A percentile compares a stretch with the other conserved stretches of the same genome.
Conservation (phyloP, 2,113 vertebrate species). For the Engystomops pustulosus region DNA sequence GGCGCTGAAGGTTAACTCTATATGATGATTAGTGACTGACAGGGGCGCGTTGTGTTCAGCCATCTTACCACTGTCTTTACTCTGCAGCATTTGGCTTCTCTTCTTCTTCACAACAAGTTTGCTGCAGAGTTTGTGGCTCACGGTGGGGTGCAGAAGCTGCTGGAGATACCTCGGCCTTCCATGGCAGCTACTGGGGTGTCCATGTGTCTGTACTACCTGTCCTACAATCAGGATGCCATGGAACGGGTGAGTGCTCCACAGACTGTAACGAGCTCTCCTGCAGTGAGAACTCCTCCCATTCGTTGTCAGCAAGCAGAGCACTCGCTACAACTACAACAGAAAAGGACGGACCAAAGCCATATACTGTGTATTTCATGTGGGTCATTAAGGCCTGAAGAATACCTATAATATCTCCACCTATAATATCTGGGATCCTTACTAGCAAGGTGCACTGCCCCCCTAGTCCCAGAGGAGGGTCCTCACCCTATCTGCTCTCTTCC, state of each 20-base stretch:
- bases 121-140: slow-evolving; percentile 98
- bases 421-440: too few species aligned
- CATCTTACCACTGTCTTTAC: not conserved
- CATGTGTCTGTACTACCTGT: slow-evolving; percentile 96
- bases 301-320: not conserved
- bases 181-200: slow-evolving; percentile 99
- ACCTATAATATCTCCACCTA: too few species aligned
- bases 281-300: not conserved
- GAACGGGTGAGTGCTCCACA: slow-evolving; percentile 82
- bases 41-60: not conserved
- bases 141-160: slow-evolving; percentile 94
- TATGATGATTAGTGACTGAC: too few species aligned
- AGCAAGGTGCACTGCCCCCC: too few species aligned
- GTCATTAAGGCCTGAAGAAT: too few species aligned
- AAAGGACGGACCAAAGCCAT: too few species aligned
- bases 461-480: too few species aligned
- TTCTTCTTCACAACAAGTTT: slow-evolving; percentile 98
- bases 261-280: not conserved
- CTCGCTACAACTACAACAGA: not conserved
- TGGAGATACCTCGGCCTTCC: slow-evolving; percentile 96
- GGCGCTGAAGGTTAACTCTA: slow-evolving; percentile 88
- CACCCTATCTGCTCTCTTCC: slow-evolving; percentile 24
- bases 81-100: slow-evolving; percentile 91
- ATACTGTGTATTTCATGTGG: too few species aligned
- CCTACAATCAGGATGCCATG: slow-evolving; percentile 99